Conservation (phyloP, 2,888 invertebrate species). For the Hylaea fasciaria region DNA sequence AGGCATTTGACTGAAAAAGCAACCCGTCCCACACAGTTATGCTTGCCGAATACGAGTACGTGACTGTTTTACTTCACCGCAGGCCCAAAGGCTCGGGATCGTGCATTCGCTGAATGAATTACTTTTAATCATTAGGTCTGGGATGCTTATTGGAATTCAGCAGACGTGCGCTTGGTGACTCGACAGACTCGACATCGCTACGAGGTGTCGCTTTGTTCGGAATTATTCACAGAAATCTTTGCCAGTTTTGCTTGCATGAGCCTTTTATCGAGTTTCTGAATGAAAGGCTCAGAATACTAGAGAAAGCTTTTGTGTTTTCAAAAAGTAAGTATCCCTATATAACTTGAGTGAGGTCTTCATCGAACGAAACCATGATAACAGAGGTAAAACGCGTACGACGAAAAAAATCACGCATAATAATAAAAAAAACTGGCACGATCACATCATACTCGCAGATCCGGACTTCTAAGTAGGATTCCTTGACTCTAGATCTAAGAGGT, state of each 20-base stretch:
- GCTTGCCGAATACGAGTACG: constrained; percentile 47
- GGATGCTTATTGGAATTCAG: constrained; percentile 52
- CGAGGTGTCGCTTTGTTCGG: constrained; percentile 40
- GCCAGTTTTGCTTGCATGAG: constrained; percentile 11
- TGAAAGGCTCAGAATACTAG: background rate
- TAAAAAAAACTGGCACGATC: too few species aligned
- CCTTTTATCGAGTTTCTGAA: constrained; percentile 13
- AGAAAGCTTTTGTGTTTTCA: background rate
- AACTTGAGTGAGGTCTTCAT: background rate
- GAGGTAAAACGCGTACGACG: background rate
- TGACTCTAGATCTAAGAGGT: too few species aligned
- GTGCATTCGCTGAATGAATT: constrained; percentile 59
- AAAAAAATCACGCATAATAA: too few species aligned
- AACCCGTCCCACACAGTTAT: constrained; percentile 46
- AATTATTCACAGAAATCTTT: constrained; percentile 36
- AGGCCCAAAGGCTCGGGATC: constrained; percentile 44
- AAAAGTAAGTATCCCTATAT: too few species aligned
- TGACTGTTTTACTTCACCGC: constrained; percentile 54
- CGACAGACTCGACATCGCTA: constrained; percentile 42
- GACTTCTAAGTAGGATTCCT: too few species aligned
- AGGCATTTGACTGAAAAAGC: constrained; percentile 47
- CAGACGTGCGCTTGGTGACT: constrained; percentile 38
- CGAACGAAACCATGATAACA: background rate
- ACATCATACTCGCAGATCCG: too few species aligned
- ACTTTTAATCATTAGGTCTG: constrained; percentile 58